phyloP scores from a whole-genome alignment of 2,797 vertebrate genomes.

The Ptychadena robeensis region DNA sequence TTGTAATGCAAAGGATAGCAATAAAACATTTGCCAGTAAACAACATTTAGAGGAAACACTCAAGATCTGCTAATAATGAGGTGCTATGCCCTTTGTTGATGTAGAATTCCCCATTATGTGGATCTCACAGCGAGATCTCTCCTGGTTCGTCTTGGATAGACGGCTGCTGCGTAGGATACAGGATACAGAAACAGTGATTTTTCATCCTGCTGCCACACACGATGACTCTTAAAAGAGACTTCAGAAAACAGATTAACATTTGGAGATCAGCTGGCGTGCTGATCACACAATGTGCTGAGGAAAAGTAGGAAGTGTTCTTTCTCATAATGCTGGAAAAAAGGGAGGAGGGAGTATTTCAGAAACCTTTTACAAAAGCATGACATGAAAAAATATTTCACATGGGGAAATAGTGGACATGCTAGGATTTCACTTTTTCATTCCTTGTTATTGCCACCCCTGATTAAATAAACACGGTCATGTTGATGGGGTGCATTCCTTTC shows the following conservation, averaged over 20 bases:
- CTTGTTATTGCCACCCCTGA: no score
- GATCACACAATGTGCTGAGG: conserved; percentile 2
- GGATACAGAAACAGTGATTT: conserved; percentile 5
- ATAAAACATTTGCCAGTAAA: background rate
- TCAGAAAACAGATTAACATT: conserved; percentile 51
- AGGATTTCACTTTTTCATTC: no score
- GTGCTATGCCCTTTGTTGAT: background rate
- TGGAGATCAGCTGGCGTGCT: conserved; percentile 36
- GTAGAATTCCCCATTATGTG: background rate
- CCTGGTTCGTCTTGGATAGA: conserved; percentile 20
- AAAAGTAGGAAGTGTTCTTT: background rate
- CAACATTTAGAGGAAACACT: background rate
- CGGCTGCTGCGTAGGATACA: conserved; percentile 56
- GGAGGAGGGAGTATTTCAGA: background rate
- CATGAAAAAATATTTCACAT: background rate
- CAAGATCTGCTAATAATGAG: background rate
- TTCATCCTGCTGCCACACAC: conserved; percentile 22
- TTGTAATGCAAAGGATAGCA: background rate
- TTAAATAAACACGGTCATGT: no score
- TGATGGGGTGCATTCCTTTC: no score
- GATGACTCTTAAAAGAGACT: conserved; percentile 26
- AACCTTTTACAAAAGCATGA: background rate
- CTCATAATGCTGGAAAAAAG: background rate
- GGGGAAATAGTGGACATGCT: no score
- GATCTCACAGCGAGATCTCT: conserved; percentile 24